Percentiles rank a stretch among this genome's conserved stretches.
Conservation (phyloP, 1,140 invertebrate genomes). For the Solenopsis invicta region DNA sequence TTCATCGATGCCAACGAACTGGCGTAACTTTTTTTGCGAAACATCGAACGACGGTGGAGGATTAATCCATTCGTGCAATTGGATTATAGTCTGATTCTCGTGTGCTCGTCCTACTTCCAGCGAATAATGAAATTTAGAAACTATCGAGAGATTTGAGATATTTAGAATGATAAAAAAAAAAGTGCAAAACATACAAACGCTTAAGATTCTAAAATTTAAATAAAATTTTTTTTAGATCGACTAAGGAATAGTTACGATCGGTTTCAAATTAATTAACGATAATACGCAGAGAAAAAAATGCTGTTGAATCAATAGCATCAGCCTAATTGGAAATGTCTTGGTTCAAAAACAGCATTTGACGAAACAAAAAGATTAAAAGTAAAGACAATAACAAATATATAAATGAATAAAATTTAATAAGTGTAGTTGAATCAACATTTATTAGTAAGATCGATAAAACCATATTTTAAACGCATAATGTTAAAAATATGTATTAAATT, state of each 20-base stretch:
- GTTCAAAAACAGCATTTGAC: no score
- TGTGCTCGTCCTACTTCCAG: neutral
- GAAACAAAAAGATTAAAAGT: no score
- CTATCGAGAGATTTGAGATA: neutral
- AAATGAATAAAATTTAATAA: no score
- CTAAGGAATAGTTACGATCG: neutral
- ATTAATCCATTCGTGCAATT: neutral
- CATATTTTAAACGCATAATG: no score
- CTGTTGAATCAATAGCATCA: no score
- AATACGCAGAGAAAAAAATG: no score
- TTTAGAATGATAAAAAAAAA: neutral
- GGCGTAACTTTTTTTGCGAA: slow-evolving; percentile 2
- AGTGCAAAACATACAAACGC: neutral
- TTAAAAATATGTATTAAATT: no score
- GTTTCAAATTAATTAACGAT: slow-evolving; percentile 1
- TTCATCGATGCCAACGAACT: neutral
- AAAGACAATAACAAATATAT: no score
- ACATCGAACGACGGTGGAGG: neutral
- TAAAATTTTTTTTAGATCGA: neutral
- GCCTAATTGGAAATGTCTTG: no score
- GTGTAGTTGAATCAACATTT: no score
- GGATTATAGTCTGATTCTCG: neutral
- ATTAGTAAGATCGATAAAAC: no score
- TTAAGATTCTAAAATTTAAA: neutral
- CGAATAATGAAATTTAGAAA: neutral